Conservation (phyloP, 2,113 vertebrate genomes). For the Grus americana region DNA sequence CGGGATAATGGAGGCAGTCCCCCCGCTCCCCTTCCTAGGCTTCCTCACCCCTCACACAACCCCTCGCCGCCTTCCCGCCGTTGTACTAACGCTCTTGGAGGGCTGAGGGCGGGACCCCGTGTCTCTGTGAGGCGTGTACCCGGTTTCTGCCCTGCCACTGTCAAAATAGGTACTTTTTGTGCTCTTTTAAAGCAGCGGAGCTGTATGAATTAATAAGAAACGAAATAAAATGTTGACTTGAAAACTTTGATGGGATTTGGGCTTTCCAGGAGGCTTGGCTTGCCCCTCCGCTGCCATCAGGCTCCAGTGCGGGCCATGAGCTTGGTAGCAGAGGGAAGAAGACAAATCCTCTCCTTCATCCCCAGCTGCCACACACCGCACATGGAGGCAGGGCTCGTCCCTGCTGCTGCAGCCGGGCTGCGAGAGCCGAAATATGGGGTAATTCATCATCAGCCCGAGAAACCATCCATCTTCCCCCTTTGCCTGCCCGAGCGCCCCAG, state of each 20-base stretch:
- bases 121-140: too few species aligned
- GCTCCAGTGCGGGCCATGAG: rapidly evolving
- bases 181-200: not conserved
- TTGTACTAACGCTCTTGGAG: rapidly evolving
- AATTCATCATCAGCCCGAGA: not conserved
- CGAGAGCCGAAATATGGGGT: not conserved
- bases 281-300: rapidly evolving
- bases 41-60: not conserved
- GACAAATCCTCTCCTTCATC: not conserved
- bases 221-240: not conserved
- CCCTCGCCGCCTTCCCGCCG: not conserved
- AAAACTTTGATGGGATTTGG: not conserved
- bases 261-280: not conserved
- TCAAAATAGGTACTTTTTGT: not conserved
- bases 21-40: rapidly evolving
- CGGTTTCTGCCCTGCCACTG: not conserved
- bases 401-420: not conserved
- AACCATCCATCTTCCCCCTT: not conserved
- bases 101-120: not conserved
- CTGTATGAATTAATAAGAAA: not conserved
- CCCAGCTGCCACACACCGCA: not conserved
- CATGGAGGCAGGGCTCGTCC: not conserved
- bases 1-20: rapidly evolving
- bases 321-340: not conserved
- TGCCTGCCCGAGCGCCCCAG: not conserved